phyloP scores from a whole-genome alignment of 2,113 vertebrate genomes.

The Tiliqua scincoides region DNA sequence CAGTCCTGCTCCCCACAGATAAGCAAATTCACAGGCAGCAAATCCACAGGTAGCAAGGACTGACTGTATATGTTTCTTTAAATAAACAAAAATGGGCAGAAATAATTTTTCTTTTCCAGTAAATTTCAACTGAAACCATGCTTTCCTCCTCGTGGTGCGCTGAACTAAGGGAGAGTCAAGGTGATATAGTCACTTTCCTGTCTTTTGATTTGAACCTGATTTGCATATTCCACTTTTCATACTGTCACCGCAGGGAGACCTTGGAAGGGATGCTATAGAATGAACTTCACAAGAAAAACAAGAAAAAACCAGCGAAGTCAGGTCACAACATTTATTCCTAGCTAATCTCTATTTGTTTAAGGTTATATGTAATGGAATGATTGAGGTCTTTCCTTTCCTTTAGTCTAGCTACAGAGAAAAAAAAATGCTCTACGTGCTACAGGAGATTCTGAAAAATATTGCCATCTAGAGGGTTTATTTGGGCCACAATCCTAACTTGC shows the following conservation, averaged over 20 bases:
- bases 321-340: background rate
- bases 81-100: background rate
- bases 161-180: background rate
- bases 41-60: no score
- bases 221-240: background rate
- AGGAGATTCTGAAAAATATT: background rate
- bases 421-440: background rate
- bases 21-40: background rate
- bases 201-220: slow-evolving; percentile 9
- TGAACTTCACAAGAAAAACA: background rate
- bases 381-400: background rate
- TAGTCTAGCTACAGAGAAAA: background rate
- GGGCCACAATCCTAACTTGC: no score
- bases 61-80: background rate
- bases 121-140: background rate
- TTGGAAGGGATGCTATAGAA: background rate
- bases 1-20: no score
- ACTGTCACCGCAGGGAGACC: background rate
- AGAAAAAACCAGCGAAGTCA: background rate
- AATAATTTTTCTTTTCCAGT: background rate
- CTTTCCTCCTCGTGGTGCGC: accelerated
- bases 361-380: background rate
- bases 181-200: background rate
- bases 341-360: background rate
- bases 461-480: background rate